A percentile compares a stretch with the other conserved stretches of the same genome.
Evolutionary conservation across 2,797 vertebrate genomes (phyloP).

Genomic region (Neostethus bicornis): DNA sequence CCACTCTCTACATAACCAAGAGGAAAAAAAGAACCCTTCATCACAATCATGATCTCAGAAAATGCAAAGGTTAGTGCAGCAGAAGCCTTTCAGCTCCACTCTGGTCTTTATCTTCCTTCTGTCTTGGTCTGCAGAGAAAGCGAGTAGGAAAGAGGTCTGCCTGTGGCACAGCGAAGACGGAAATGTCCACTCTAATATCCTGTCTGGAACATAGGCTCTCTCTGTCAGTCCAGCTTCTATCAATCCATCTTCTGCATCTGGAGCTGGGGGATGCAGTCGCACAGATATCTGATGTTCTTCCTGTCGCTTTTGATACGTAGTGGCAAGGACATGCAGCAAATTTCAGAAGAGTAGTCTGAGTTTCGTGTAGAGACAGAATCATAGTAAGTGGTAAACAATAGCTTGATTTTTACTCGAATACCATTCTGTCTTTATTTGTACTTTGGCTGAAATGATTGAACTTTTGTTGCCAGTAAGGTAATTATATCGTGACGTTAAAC

Average conservation of each 20-base stretch:
- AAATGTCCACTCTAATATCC: slow-evolving; percentile 81
- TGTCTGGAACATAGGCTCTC: slow-evolving; percentile 61
- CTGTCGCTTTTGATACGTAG: slow-evolving; percentile 43
- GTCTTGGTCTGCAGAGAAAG: slow-evolving; percentile 60
- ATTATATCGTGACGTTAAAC: not conserved
- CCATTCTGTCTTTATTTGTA: not conserved
- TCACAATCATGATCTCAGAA: slow-evolving; percentile 62
- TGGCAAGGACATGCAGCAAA: slow-evolving; percentile 54
- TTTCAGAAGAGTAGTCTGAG: slow-evolving; percentile 20
- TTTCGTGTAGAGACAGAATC: slow-evolving; percentile 1
- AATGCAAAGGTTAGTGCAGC: slow-evolving; percentile 44
- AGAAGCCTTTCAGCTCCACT: slow-evolving; percentile 69
- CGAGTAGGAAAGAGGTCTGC: slow-evolving; percentile 66
- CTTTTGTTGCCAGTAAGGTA: not conserved
- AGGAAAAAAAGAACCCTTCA: slow-evolving; percentile 31
- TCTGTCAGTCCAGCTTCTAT: slow-evolving; percentile 66
- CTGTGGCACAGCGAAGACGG: slow-evolving; percentile 67
- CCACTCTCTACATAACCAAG: slow-evolving; percentile 28
- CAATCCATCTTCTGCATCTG: slow-evolving; percentile 72
- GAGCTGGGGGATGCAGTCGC: slow-evolving; percentile 41
- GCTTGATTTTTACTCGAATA: slow-evolving; percentile 2
- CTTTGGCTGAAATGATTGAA: not conserved
- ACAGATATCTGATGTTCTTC: slow-evolving; percentile 69
- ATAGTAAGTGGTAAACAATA: not conserved
- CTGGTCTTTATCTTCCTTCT: slow-evolving; percentile 71